A percentile compares a stretch with the other conserved stretches of the same genome.
These are phyloP conservation scores for Zoanthus gigantus DNA, from an alignment of 92 coral and sea anemone genomes.

Conservation along the genomic window DNA sequence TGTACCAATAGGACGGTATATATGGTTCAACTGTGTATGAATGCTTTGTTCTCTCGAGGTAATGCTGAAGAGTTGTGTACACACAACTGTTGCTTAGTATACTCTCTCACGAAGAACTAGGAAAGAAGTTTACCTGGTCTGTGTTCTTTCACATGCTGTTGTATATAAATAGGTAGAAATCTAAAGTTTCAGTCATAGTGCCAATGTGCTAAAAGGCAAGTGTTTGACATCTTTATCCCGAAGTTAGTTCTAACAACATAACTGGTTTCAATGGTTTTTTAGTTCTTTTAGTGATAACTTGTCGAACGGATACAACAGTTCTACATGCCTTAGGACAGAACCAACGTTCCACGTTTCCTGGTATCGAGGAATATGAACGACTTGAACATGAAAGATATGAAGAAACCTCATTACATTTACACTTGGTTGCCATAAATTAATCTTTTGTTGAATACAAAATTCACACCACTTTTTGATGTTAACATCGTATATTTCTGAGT, in stretches of 20 bases:
- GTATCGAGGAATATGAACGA: slow-evolving; percentile 42
- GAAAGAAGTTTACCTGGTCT: slow-evolving; percentile 49
- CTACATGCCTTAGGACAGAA: slow-evolving; percentile 27
- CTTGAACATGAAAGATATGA: slow-evolving; percentile 19
- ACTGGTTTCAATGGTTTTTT: slow-evolving; percentile 40
- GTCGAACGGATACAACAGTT: neutral
- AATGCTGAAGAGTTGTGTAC: slow-evolving; percentile 35
- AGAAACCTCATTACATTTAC: slow-evolving; percentile 53
- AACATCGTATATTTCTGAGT: slow-evolving; percentile 44
- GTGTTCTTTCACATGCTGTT: slow-evolving; percentile 50
- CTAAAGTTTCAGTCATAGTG: slow-evolving; percentile 32
- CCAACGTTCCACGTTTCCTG: slow-evolving; percentile 57
- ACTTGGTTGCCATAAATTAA: slow-evolving; percentile 60
- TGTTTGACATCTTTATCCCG: slow-evolving; percentile 66
- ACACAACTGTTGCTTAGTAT: slow-evolving; percentile 41
- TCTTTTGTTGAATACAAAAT: slow-evolving; percentile 56
- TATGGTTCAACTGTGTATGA: neutral
- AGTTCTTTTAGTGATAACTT: slow-evolving; percentile 43
- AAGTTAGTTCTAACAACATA: slow-evolving; percentile 52
- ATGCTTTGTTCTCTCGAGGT: neutral
- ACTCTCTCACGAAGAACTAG: slow-evolving; percentile 43
- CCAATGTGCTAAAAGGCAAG: slow-evolving; percentile 34
- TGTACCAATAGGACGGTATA: neutral
- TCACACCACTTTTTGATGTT: slow-evolving; percentile 49
- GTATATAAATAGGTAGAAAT: slow-evolving; percentile 35